Conservation (phyloP, 2,797 vertebrate genomes). For the Salmo trutta region DNA sequence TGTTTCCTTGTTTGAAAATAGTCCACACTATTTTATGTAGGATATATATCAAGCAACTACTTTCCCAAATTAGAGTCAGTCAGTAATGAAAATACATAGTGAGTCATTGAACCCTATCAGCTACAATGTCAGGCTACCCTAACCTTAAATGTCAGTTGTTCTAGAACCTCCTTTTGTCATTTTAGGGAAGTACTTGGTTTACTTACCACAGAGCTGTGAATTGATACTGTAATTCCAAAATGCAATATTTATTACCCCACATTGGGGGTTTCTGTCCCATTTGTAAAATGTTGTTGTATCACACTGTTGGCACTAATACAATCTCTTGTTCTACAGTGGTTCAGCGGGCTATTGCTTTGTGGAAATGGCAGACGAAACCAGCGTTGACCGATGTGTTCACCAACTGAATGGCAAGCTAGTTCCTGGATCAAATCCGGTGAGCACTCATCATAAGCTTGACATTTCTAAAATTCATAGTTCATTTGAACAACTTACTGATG, state of each 20-base stretch:
- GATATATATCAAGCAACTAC: neutral
- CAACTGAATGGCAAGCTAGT: constrained; percentile 82
- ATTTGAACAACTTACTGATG: neutral
- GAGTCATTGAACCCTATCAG: neutral
- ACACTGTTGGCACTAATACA: neutral
- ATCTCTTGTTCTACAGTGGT: constrained; percentile 59
- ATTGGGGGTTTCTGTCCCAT: neutral
- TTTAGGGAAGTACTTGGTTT: neutral
- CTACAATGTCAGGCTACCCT: neutral
- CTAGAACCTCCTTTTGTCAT: neutral
- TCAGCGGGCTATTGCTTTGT: constrained; percentile 85
- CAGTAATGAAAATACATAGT: neutral
- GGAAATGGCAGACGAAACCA: constrained; percentile 81
- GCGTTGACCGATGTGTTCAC: constrained; percentile 81
- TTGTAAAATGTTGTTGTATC: neutral
- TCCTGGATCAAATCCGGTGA: constrained; percentile 82
- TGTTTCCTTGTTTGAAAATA: neutral
- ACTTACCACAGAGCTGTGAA: neutral
- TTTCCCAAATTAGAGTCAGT: neutral
- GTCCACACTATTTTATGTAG: neutral
- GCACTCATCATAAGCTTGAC: constrained; percentile 33
- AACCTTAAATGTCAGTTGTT: neutral
- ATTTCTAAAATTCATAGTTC: neutral
- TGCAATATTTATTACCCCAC: neutral
- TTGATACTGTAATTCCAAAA: neutral